Conservation (phyloP, 2,797 vertebrate genomes). For the Cossypha heuglini region DNA sequence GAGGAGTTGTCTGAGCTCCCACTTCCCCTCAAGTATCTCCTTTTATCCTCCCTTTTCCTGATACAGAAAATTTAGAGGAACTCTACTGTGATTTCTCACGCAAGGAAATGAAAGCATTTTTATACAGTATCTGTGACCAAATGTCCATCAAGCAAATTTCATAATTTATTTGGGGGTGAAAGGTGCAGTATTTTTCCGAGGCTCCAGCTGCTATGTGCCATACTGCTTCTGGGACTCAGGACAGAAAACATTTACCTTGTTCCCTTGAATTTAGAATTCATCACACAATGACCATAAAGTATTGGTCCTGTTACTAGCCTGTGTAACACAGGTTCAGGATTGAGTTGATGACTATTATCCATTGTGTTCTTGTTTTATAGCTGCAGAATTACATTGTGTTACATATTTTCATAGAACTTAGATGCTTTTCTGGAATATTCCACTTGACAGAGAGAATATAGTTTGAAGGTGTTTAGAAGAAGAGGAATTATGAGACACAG, state of each 20-base stretch:
- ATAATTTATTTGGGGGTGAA: not conserved
- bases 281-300: not conserved
- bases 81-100: not conserved
- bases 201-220: not conserved
- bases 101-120: not conserved
- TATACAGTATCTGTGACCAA: not conserved
- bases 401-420: not conserved
- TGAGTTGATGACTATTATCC: not conserved
- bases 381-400: not conserved
- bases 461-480: not conserved
- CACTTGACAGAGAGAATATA: not conserved
- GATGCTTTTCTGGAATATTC: not conserved
- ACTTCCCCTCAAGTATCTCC: not conserved
- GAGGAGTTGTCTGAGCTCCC: not conserved
- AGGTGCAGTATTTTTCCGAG: not conserved
- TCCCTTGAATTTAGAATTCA: not conserved
- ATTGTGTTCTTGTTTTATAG: not conserved
- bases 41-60: not conserved
- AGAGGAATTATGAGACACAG: not conserved
- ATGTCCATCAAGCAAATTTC: not conserved
- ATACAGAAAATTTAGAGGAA: not conserved
- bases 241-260: not conserved
- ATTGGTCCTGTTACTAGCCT: not conserved
- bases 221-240: not conserved
- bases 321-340: not conserved